phyloP scores from a whole-genome alignment of 2,888 invertebrate genomes.

The Tanypteryx hageni region DNA sequence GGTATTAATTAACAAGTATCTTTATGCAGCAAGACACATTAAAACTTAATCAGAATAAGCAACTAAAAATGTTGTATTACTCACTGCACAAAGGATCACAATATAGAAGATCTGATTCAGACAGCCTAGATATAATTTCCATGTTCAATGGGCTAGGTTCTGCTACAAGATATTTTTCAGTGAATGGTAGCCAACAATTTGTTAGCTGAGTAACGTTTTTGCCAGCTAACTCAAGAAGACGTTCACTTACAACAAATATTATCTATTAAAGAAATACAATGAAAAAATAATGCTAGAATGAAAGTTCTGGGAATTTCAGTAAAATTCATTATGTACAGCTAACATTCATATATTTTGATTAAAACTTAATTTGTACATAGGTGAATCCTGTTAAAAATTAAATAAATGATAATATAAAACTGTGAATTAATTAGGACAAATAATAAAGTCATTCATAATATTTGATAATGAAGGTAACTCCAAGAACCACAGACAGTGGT shows the following conservation, averaged over 20 bases:
- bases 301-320: too few species aligned
- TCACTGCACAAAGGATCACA: not conserved
- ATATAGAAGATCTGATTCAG: constrained; percentile 15
- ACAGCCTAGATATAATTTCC: not conserved
- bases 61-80: not conserved
- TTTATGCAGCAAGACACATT: not conserved
- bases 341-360: too few species aligned
- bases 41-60: not conserved
- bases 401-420: too few species aligned
- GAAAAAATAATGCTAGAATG: too few species aligned
- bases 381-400: too few species aligned
- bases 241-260: constrained; percentile 86
- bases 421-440: too few species aligned
- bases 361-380: too few species aligned
- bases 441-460: too few species aligned
- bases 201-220: constrained; percentile 79
- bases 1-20: too few species aligned
- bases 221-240: constrained; percentile 84
- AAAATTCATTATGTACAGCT: too few species aligned
- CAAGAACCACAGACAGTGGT: too few species aligned
- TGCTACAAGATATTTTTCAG: constrained; percentile 76
- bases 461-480: too few species aligned
- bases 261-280: constrained; percentile 77
- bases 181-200: constrained; percentile 76
- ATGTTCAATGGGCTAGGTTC: constrained; percentile 49